Conservation (phyloP, 1,140 invertebrate species). For the Drosophila mauritiana region DNA sequence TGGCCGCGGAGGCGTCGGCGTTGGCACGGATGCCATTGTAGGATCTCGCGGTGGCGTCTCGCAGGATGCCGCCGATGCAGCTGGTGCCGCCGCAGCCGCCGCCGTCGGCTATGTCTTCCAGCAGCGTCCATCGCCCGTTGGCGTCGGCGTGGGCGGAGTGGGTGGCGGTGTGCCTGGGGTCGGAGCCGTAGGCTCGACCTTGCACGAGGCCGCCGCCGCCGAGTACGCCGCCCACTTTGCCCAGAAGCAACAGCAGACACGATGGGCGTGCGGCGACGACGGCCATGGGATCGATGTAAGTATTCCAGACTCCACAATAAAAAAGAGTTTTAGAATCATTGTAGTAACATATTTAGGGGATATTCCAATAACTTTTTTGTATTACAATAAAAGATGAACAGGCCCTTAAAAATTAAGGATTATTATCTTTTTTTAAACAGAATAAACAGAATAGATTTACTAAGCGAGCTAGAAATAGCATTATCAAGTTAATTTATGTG, state of each 20-base stretch:
- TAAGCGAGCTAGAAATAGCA: too few relatives aligned
- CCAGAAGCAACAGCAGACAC: conserved; percentile 79
- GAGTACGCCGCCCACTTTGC: conserved; percentile 81
- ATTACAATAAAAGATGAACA: too few relatives aligned
- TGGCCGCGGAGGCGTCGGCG: conserved; percentile 76
- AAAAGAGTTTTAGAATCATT: background rate
- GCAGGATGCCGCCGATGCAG: conserved; percentile 69
- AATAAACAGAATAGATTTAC: too few relatives aligned
- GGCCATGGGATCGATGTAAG: conserved; percentile 83
- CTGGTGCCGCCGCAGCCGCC: conserved; percentile 71
- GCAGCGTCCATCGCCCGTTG: conserved; percentile 70
- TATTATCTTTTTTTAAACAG: too few relatives aligned
- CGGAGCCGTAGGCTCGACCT: conserved; percentile 53
- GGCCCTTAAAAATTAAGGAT: too few relatives aligned
- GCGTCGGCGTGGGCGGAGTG: conserved; percentile 34
- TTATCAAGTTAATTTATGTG: too few relatives aligned
- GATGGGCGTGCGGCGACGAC: conserved; percentile 81
- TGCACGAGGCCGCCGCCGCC: conserved; percentile 74
- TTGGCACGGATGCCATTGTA: conserved; percentile 60
- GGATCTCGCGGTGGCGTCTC: conserved; percentile 51
- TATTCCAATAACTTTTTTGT: too few relatives aligned
- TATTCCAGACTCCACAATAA: conserved; percentile 19
- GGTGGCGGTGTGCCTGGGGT: conserved; percentile 32
- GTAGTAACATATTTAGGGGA: background rate
- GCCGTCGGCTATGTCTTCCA: conserved; percentile 81